A percentile compares a stretch with the other conserved stretches of the same genome.
Conservation (phyloP, 2,797 vertebrate species). For the Sorex maritimensis region DNA sequence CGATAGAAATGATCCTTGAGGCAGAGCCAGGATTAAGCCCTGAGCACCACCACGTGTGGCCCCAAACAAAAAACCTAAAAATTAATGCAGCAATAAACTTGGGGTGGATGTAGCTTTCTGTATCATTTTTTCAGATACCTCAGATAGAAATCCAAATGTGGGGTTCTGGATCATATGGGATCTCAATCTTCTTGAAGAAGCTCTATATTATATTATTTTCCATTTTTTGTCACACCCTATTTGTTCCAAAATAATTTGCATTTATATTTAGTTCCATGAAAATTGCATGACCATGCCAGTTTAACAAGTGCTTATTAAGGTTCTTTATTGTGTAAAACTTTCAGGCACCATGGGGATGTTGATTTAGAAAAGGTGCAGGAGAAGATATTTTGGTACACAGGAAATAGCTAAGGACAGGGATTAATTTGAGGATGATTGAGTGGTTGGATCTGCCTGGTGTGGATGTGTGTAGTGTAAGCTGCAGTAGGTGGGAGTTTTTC, state of each 20-base stretch:
- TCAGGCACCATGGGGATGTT: not conserved
- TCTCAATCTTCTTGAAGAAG: no score
- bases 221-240: no score
- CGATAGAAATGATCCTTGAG: no score
- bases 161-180: no score
- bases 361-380: not conserved
- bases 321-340: constrained; percentile 15
- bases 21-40: no score
- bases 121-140: no score
- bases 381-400: not conserved
- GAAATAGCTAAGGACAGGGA: not conserved
- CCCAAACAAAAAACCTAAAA: no score
- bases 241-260: constrained; percentile 27
- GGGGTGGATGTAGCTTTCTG: no score
- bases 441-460: not conserved
- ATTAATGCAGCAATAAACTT: no score
- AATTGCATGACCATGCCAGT: not conserved
- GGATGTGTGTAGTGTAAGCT: not conserved
- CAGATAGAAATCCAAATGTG: no score
- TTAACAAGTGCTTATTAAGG: not conserved
- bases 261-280: constrained; percentile 21
- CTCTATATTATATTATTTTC: no score
- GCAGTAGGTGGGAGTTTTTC: not conserved
- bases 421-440: not conserved
- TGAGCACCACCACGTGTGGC: no score